A percentile compares a stretch with the other conserved stretches of the same genome.
Evolutionary conservation across 2,113 vertebrate species (phyloP).

Genomic region (Alouatta palliata): DNA sequence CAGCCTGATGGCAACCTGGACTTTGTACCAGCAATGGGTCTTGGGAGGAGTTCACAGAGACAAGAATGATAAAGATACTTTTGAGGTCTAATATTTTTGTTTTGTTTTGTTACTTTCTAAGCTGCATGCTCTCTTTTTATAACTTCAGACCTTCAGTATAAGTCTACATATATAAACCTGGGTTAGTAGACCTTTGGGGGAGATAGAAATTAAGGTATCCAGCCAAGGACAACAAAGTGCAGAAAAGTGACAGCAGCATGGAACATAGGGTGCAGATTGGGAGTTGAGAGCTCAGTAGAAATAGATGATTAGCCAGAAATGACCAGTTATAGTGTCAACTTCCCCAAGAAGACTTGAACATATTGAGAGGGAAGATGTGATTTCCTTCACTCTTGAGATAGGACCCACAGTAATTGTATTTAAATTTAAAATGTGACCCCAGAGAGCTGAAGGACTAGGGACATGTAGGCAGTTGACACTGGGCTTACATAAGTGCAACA

Average conservation of each 20-base stretch:
- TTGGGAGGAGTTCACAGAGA: neutral
- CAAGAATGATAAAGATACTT: neutral
- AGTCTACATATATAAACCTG: neutral
- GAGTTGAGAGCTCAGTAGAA: neutral
- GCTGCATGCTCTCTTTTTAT: neutral
- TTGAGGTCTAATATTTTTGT: neutral
- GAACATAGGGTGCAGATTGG: neutral
- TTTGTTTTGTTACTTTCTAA: neutral
- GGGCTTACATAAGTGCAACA: neutral
- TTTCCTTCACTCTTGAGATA: neutral
- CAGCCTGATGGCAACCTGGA: neutral
- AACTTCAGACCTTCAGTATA: neutral
- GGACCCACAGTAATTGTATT: neutral
- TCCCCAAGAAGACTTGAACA: neutral
- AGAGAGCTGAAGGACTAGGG: neutral
- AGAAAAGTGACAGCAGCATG: neutral
- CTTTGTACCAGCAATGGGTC: neutral
- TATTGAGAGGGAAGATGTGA: neutral
- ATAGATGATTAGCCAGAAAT: neutral
- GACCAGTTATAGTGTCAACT: neutral
- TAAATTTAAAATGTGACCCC: neutral
- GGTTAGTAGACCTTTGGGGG: neutral
- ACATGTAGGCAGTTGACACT: neutral
- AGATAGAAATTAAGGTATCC: neutral
- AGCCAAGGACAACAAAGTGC: neutral